Conservation (phyloP, 2,888 invertebrate genomes). For the Macrosiphum euphorbiae region DNA sequence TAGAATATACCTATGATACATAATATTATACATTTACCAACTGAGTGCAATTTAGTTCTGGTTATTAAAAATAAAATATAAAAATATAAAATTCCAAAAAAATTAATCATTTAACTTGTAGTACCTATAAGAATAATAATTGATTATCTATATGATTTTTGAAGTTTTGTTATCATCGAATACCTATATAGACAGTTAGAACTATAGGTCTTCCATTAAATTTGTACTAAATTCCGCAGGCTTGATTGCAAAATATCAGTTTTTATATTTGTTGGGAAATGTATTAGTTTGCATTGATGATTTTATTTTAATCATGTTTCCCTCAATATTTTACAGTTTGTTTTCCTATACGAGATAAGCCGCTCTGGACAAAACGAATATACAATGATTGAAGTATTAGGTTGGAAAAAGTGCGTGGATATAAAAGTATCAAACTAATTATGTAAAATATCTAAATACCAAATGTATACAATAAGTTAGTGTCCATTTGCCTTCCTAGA, state of each 20-base stretch:
- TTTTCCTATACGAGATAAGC: too few relatives aligned
- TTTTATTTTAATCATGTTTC: too few relatives aligned
- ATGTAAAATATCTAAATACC: neutral
- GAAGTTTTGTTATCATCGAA: neutral
- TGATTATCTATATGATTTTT: neutral
- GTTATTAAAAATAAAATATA: neutral
- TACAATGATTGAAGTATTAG: neutral
- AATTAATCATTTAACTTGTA: neutral
- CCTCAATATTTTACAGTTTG: too few relatives aligned
- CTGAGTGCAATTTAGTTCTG: fast-evolving
- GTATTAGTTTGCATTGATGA: too few relatives aligned
- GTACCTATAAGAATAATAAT: neutral
- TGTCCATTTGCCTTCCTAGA: neutral
- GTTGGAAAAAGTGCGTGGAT: neutral
- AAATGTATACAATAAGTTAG: neutral
- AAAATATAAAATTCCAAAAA: neutral
- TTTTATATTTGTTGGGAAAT: too few relatives aligned
- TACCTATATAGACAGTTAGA: neutral
- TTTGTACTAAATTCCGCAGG: neutral
- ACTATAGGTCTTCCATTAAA: neutral
- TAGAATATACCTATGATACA: neutral
- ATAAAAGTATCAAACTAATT: neutral
- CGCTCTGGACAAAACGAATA: neutral
- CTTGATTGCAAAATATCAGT: neutral
- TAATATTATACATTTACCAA: neutral